phyloP scores from a whole-genome alignment of 2,113 vertebrate genomes.

The Serinus canaria region DNA sequence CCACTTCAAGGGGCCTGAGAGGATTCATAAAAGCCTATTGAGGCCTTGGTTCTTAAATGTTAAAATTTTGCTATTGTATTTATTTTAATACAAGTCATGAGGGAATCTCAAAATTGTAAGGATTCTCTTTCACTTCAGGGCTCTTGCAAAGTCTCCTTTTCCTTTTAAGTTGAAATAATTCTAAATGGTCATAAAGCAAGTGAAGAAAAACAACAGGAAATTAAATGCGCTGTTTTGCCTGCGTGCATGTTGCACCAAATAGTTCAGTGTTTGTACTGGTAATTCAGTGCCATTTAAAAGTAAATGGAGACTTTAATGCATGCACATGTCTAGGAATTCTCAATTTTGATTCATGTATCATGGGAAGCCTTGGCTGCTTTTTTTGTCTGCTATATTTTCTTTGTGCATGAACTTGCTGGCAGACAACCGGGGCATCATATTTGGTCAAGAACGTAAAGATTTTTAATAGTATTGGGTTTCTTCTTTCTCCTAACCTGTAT shows the following conservation, averaged over 20 bases:
- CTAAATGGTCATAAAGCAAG: neutral
- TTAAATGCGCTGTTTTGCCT: neutral
- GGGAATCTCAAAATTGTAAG: neutral
- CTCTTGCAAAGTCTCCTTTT: neutral
- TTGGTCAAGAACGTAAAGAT: neutral
- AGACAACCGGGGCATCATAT: neutral
- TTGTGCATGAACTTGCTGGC: neutral
- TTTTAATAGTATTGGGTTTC: neutral
- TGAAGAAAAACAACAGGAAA: neutral
- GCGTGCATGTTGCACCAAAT: neutral
- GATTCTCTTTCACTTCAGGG: neutral
- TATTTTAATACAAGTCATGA: neutral
- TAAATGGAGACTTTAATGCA: neutral
- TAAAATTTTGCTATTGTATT: neutral
- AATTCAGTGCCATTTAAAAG: neutral
- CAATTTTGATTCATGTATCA: neutral
- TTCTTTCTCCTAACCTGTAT: neutral
- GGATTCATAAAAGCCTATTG: neutral
- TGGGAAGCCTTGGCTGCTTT: neutral
- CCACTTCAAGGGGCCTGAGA: neutral
- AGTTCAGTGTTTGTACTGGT: neutral
- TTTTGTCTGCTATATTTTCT: neutral
- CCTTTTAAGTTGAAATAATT: neutral
- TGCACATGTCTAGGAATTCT: neutral
- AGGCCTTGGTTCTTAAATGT: neutral